Base-by-base conservation (phyloP, 2,888 invertebrate species). In the Mongoloraphidia duomilia region DNA sequence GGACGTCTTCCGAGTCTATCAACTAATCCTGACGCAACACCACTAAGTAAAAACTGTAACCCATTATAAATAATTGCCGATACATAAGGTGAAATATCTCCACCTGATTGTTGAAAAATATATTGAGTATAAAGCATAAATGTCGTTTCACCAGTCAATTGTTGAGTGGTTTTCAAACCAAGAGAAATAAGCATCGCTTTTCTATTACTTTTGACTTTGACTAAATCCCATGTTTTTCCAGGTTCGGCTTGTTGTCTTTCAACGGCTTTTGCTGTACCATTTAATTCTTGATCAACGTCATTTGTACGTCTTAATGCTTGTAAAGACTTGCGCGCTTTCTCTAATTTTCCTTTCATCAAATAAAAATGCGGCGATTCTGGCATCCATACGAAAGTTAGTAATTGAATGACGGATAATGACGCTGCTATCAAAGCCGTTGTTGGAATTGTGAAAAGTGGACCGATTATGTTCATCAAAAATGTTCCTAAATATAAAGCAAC, bases 151-250 rank as follows among this genome's bases (percentile, higher is more conserved):
- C 63, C 63, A 13, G 59, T 59, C 26, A 60, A 57, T 44, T 62
- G 61, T 45, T 63, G 63, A 42, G 61, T 53, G 2, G 57, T 54
- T 34, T 61, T 55, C 8, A 82, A 65, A 13, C 74, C 72, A 10
- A 79, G 59, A 40, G 74, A 71, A 48, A 83, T 73, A 58, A 74
- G 66, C 58, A 82, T 68, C 2, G 82, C 82, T 64, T 74, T 75
- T 53, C 74, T 71, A 57, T 77, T 77, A 0, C 72, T 73, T 8
- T 69, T 68, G 56, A 74, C 73, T n/a, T 65, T 65, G 46, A 77
- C 58, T 37, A 79, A 61, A 58, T 78, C 77, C 49, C 64, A 59
- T 65, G 74, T 72, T 1, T 69, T 68, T 13, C 75, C 75, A 6
- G 57, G 51, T 53, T 64, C 63, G 4, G 59, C 59, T 52, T 60